Percentiles rank a stretch among this genome's conserved stretches.
Conservation (phyloP, 2,888 invertebrate genomes). For the Melieria picta region DNA sequence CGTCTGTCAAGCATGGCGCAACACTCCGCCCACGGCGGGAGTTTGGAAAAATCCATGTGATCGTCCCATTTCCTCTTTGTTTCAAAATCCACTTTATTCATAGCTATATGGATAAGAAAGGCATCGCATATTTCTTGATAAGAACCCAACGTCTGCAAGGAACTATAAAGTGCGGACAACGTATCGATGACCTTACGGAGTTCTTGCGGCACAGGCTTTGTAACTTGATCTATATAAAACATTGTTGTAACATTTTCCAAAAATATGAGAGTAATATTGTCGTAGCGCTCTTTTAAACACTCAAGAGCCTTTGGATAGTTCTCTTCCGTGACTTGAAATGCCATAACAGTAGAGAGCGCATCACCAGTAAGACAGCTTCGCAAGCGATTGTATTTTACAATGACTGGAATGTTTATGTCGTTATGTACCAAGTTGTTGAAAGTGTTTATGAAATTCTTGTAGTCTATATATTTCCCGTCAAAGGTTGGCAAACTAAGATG, state of each 20-base stretch:
- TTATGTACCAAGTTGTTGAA: constrained; percentile 34
- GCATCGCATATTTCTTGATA: not conserved
- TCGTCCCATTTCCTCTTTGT: not conserved
- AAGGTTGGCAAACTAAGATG: too few species aligned
- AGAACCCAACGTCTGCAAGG: not conserved
- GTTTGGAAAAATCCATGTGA: not conserved
- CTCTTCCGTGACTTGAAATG: constrained; percentile 34
- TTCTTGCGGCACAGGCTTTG: too few species aligned
- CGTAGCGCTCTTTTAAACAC: constrained; percentile 31
- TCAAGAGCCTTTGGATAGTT: constrained; percentile 8
- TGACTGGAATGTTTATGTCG: constrained; percentile 22
- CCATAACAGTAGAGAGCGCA: constrained; percentile 33
- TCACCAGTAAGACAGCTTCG: constrained; percentile 31
- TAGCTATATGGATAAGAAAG: not conserved
- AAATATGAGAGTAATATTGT: constrained; percentile 37
- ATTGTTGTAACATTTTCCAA: too few species aligned
- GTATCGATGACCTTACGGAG: too few species aligned
- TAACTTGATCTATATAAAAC: too few species aligned
- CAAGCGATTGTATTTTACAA: constrained; percentile 34
- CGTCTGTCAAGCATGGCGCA: not conserved
- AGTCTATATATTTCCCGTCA: too few species aligned
- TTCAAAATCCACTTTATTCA: too few species aligned
- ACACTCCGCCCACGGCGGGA: not conserved
- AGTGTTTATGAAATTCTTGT: not conserved
- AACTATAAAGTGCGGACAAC: not conserved